A percentile compares a stretch with the other conserved stretches of the same genome.
These are phyloP conservation scores for Caiman crocodilus DNA, from an alignment of 2,797 vertebrate genomes.

Conservation along the genomic window DNA sequence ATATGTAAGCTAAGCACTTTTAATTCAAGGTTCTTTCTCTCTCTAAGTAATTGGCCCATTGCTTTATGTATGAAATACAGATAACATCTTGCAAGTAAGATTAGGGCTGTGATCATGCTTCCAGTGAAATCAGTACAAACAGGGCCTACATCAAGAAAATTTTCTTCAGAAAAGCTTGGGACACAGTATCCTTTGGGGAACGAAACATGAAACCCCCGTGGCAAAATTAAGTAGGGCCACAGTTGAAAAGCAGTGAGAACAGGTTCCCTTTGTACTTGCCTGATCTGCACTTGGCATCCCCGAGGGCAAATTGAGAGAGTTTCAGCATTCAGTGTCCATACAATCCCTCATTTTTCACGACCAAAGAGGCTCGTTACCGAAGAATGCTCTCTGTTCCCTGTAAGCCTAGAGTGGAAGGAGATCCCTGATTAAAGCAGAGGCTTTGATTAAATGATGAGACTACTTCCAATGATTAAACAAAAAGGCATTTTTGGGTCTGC, in stretches of 20 bases:
- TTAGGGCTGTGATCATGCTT: constrained; percentile 50
- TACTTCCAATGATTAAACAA: constrained; percentile 30
- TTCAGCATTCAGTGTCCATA: constrained; percentile 58
- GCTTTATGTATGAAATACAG: not conserved
- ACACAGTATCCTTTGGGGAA: constrained; percentile 68
- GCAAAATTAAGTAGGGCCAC: constrained; percentile 46
- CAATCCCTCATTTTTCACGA: constrained; percentile 68
- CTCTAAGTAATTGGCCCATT: not conserved
- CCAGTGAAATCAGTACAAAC: constrained; percentile 34
- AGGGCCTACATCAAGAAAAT: constrained; percentile 54
- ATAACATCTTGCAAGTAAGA: constrained; percentile 31
- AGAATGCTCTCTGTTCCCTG: constrained; percentile 62
- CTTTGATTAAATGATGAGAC: constrained; percentile 47
- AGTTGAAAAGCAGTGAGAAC: constrained; percentile 71
- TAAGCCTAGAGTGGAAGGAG: constrained; percentile 49
- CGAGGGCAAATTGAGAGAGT: constrained; percentile 58
- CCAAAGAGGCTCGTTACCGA: constrained; percentile 46
- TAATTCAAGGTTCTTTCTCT: not conserved
- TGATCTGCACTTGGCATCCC: constrained; percentile 69
- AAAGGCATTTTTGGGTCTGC: not conserved
- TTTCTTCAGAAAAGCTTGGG: constrained; percentile 67
- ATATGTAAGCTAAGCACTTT: not conserved
- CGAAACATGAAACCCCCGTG: constrained; percentile 58
- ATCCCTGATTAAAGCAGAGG: constrained; percentile 63
- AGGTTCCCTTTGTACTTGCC: constrained; percentile 73